These are phyloP conservation scores for Zygogramma bicolorata DNA, from an alignment of 2,888 invertebrate genomes.

Conservation along the genomic window DNA sequence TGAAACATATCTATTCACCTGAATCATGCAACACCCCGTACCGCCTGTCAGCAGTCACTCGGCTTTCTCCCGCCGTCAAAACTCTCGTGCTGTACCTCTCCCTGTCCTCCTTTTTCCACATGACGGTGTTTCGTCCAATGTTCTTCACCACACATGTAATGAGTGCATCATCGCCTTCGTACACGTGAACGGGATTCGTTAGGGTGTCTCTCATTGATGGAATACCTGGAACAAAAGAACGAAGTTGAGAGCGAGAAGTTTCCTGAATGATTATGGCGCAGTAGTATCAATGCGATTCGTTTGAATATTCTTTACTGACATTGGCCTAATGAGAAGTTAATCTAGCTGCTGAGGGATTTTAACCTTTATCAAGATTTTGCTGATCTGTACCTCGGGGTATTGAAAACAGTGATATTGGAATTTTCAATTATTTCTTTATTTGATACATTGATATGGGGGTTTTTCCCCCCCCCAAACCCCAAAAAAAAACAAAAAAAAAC, in stretches of 20 bases:
- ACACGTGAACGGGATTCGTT: conserved; percentile 70
- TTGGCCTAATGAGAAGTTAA: too few relatives aligned
- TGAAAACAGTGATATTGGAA: too few relatives aligned
- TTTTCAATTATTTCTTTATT: too few relatives aligned
- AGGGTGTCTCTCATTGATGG: conserved; percentile 68
- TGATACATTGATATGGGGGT: too few relatives aligned
- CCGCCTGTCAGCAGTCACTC: conserved; percentile 81
- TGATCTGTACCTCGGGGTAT: too few relatives aligned
- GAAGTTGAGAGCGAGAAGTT: neutral
- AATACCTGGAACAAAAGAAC: conserved; percentile 38
- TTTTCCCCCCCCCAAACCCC: too few relatives aligned
- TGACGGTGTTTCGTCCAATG: conserved; percentile 78
- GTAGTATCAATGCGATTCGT: neutral
- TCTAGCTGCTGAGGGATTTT: too few relatives aligned
- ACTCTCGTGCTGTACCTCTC: conserved; percentile 71
- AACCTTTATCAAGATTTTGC: too few relatives aligned
- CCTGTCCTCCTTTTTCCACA: conserved; percentile 80
- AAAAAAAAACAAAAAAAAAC: too few relatives aligned
- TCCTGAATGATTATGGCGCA: neutral
- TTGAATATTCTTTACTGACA: neutral
- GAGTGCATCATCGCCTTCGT: conserved; percentile 82
- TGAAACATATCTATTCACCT: conserved; percentile 68
- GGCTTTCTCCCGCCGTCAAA: conserved; percentile 80
- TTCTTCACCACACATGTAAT: conserved; percentile 84
- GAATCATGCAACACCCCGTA: conserved; percentile 82